phyloP scores from a whole-genome alignment of 2,797 vertebrate species.

The Tapera naevia region DNA sequence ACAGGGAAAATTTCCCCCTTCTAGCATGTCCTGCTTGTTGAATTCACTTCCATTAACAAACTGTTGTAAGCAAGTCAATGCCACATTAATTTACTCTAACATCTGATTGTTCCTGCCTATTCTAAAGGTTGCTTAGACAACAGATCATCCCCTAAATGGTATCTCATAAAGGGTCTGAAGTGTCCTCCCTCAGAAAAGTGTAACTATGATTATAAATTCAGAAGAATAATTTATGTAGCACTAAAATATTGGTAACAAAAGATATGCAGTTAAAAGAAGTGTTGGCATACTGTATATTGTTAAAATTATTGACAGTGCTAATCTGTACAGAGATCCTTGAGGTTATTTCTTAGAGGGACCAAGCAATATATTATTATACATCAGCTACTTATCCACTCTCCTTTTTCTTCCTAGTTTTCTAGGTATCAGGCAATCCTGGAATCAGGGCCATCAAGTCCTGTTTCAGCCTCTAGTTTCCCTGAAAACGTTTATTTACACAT shows the following conservation, averaged over 20 bases:
- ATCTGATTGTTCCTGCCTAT: background rate
- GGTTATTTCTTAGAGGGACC: background rate
- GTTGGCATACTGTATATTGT: background rate
- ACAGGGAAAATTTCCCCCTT: background rate
- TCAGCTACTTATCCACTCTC: background rate
- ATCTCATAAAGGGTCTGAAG: background rate
- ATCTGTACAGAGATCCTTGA: background rate
- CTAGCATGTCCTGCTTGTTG: background rate
- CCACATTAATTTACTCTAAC: background rate
- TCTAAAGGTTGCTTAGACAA: conserved; percentile 10
- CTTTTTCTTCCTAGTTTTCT: background rate
- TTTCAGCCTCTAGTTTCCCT: background rate
- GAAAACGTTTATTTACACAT: background rate
- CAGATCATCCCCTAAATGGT: background rate
- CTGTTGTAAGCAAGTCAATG: conserved; percentile 11
- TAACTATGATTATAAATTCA: background rate
- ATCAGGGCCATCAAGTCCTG: rapidly evolving
- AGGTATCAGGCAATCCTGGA: background rate
- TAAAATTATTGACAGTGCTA: background rate
- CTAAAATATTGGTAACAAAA: background rate
- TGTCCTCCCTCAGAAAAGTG: background rate
- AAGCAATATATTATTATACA: background rate
- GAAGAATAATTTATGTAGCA: background rate
- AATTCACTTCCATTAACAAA: conserved; percentile 3
- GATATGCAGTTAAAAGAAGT: background rate